Evolutionary conservation across 2,888 invertebrate species (phyloP), one percentile per base, ranked within the genome.

Genomic region (Lasioglossum oenotherae): DNA sequence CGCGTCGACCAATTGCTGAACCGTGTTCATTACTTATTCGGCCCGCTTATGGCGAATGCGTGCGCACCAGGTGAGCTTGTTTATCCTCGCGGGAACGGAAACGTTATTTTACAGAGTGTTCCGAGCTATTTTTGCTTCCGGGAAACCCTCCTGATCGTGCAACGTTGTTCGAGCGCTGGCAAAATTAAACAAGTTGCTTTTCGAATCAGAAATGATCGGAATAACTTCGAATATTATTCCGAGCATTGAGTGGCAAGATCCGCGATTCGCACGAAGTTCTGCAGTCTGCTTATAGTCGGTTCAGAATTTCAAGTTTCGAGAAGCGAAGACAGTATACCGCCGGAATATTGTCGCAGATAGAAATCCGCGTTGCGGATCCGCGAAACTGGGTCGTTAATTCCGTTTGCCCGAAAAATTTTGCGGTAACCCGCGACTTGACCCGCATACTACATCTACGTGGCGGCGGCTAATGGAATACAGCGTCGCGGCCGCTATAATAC

Each of bases 321-420:
- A 60, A 27, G n/a, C n/a, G 46, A 46, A 46, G 46, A 46, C 44
- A 14, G 44, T 14, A 44, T 44, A 44, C 8, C 27, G 60, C 14
- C 27, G 27, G 64, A 16, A 67, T 67, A 35, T 67, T 67, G 67
- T 67, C 67, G 67, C 16, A 35, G 67, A 67, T 23, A 67, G 35
- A 67, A 67, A 10, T 23, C 35, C 67, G 67, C 67, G 23, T 23
- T 23, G 67, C 67, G 67, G 67, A 31, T 35, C 23, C 35, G 35
- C 67, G 67, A 67, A 67, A 67, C 67, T 67, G 35, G 67, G 67
- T 67, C 67, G 67, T 67, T 67, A 35, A 67, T 67, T 67, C 67
- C 35, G 67, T 67, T 67, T 67, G 67, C 19, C 67, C 67, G 67
- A 67, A 67, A 67, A 67, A 67, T 67, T 67, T 67, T 67, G 67